These are phyloP conservation scores for Euthynnus affinis DNA, from an alignment of 2,797 vertebrate species.

Conservation along the genomic window DNA sequence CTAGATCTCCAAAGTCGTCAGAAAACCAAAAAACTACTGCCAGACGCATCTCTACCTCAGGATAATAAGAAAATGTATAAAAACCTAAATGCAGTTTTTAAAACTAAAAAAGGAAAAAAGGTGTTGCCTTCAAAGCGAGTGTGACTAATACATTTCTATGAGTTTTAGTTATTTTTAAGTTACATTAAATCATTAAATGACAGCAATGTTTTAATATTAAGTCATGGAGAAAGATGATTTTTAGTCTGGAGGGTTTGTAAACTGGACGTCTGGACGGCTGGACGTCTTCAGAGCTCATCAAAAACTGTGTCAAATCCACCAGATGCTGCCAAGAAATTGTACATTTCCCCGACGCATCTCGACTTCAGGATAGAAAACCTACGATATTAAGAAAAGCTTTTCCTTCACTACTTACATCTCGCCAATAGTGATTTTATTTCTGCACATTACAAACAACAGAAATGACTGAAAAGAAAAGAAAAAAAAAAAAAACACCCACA, in stretches of 20 bases:
- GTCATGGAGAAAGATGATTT: background rate
- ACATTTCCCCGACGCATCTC: constrained; percentile 7
- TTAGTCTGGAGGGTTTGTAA: background rate
- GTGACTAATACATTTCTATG: background rate
- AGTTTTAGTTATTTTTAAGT: background rate
- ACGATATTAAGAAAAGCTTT: no score
- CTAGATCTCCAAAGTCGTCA: no score
- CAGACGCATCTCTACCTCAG: no score
- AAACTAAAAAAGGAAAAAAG: background rate
- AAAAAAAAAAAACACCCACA: constrained; percentile 62
- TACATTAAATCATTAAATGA: background rate
- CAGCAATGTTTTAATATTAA: background rate
- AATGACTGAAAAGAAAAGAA: constrained; percentile 56
- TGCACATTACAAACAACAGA: constrained; percentile 56
- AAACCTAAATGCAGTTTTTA: background rate
- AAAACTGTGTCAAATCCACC: constrained; percentile 27
- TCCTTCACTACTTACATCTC: constrained; percentile 39
- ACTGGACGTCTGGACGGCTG: no score
- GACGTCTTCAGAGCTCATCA: constrained; percentile 23
- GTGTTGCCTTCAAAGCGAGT: constrained; percentile 8
- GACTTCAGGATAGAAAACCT: background rate
- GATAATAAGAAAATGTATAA: no score
- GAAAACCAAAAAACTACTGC: no score
- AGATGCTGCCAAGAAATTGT: constrained; percentile 23
- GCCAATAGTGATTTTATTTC: constrained; percentile 56